Evolutionary conservation across 2,888 invertebrate genomes (phyloP).

Genomic region (Baronia brevicornis): DNA sequence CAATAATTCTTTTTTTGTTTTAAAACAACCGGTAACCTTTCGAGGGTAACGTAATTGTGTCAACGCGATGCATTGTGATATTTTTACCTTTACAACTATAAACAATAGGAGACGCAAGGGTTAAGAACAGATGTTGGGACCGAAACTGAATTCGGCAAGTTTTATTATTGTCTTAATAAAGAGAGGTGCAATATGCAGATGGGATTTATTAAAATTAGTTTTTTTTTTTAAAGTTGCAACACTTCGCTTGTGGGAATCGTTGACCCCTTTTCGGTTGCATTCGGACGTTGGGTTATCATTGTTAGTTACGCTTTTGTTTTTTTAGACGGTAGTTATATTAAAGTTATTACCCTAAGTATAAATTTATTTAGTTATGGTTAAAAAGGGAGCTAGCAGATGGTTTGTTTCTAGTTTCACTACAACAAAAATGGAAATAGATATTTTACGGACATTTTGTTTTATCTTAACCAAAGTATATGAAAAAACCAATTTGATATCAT

Average conservation of each 20-base stretch:
- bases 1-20: conserved; percentile 67
- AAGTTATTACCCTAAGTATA: conserved; percentile 34
- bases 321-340: conserved; percentile 44
- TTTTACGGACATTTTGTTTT: no score
- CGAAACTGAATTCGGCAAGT: conserved; percentile 30
- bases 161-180: conserved; percentile 58
- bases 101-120: conserved; percentile 47
- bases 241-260: conserved; percentile 51
- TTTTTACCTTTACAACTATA: conserved; percentile 45
- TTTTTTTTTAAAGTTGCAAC: conserved; percentile 42
- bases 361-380: conserved; percentile 22
- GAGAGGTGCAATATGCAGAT: conserved; percentile 59
- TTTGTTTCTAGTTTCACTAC: no score
- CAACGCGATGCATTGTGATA: conserved; percentile 54
- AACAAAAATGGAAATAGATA: no score
- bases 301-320: conserved; percentile 38
- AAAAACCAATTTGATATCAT: no score
- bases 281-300: conserved; percentile 45
- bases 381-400: conserved; percentile 15
- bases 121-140: conserved; percentile 53
- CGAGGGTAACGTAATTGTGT: conserved; percentile 61
- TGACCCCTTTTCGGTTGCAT: conserved; percentile 47
- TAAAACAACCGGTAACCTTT: conserved; percentile 36
- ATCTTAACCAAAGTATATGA: no score
- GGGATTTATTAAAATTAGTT: conserved; percentile 54